These are phyloP conservation scores for Crotalus viridis DNA, from an alignment of 2,113 vertebrate genomes.

Conservation along the genomic window DNA sequence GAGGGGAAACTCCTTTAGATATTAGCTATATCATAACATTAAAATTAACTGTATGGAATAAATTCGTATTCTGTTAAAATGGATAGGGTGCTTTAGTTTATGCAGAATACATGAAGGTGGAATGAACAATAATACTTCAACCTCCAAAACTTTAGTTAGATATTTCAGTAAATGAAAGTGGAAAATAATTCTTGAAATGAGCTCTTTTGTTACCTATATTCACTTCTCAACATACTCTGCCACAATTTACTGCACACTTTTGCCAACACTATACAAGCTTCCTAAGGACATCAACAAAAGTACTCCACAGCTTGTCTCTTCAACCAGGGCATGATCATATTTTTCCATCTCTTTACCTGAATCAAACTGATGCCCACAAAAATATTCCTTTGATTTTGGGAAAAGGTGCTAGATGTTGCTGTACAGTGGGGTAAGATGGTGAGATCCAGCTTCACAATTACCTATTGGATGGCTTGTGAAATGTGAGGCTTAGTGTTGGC, in stretches of 20 bases:
- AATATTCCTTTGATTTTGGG: not conserved
- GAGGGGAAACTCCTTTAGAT: slow-evolving; percentile 27
- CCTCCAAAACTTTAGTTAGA: not conserved
- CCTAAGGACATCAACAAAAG: not conserved
- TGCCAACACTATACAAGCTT: not conserved
- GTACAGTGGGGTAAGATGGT: not conserved
- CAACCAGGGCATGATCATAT: not conserved
- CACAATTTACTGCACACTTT: not conserved
- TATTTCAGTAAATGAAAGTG: not conserved
- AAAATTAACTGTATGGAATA: slow-evolving; percentile 5
- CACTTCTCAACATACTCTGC: not conserved
- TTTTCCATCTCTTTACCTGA: not conserved
- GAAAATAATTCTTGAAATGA: not conserved
- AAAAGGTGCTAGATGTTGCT: not conserved
- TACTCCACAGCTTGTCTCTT: not conserved
- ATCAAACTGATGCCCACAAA: not conserved
- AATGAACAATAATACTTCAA: not conserved
- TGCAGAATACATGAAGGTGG: not conserved
- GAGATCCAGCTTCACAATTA: not conserved
- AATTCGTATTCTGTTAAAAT: slow-evolving; percentile 14
- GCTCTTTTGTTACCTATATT: not conserved
- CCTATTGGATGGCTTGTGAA: not conserved
- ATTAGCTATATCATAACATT: slow-evolving; percentile 35
- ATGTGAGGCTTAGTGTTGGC: not conserved
- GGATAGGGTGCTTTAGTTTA: slow-evolving; percentile 31